A percentile compares a stretch with the other conserved stretches of the same genome.
Evolutionary conservation across 2,797 vertebrate species (phyloP).

Genomic region (Nasua narica): DNA sequence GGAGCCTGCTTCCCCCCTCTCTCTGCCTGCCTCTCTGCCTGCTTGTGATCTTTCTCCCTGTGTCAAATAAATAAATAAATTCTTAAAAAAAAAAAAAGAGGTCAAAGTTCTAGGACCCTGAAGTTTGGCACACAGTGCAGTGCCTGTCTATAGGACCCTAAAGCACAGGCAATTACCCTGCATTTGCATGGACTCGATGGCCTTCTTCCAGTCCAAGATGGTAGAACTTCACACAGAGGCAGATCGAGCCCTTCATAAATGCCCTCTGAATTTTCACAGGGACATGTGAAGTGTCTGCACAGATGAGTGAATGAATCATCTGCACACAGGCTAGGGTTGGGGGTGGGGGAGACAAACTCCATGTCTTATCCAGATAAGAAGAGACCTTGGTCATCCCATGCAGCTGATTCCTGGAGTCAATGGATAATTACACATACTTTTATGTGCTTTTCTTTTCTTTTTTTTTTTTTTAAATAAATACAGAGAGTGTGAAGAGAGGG

Average conservation of each 20-base stretch:
- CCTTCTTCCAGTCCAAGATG: not conserved
- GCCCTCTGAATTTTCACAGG: not conserved
- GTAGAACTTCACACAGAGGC: not conserved
- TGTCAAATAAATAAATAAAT: too few species aligned
- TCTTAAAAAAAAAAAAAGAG: too few species aligned
- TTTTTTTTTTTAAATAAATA: not conserved
- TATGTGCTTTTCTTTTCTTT: not conserved
- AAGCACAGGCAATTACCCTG: not conserved
- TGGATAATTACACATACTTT: not conserved
- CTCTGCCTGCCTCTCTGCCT: too few species aligned
- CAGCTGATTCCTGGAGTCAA: not conserved
- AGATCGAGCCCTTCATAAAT: not conserved
- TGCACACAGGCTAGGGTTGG: accelerated
- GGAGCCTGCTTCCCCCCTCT: too few species aligned
- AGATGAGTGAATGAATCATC: not conserved
- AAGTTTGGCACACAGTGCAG: not conserved
- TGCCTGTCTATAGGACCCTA: not conserved
- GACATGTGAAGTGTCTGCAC: not conserved
- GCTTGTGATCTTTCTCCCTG: too few species aligned
- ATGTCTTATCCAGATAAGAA: not conserved
- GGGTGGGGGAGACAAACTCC: not conserved
- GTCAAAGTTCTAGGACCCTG: not conserved
- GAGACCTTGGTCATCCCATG: not conserved
- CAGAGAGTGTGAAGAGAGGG: not conserved
- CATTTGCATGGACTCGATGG: accelerated